Base-by-base conservation (phyloP, 2,797 vertebrate species). In the Xyrichtys novacula region DNA sequence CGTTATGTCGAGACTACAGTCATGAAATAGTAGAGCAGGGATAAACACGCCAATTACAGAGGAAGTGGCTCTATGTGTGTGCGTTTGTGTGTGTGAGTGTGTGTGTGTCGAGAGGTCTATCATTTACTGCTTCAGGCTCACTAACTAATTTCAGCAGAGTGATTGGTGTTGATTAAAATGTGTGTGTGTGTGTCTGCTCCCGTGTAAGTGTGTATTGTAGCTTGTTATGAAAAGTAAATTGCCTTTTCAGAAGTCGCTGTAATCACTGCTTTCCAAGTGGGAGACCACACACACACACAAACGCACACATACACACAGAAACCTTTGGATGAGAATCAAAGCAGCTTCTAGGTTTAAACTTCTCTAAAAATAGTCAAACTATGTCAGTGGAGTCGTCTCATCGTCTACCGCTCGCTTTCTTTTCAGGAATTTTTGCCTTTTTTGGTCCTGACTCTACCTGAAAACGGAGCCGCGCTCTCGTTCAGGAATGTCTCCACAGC, bases 41-140 rank as follows among this genome's bases (percentile, higher is more conserved):
- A 85, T 87, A 91, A 92, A 86, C 80, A 80, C 59, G 58, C 47
- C 78, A 88, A 93, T 91, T 88, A 92, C 74, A 89, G 83, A 87
- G 86, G 67, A 88, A 87, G 86, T 82, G 73, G 73, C 68, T 57
- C 69, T 62, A 56, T 80, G 5, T 50, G 56, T 46, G 38, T 65
- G 58, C 71, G 25, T 59, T 32, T 57, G 25, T 63, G 63, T 70
- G 58, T 68, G 68, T 61, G 62, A 31, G 36, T 73, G 22, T 44
- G 42, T 65, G 71, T 71, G 43, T 23, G 70, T 10, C 25, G 64
- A 75, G 69, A 76, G 48, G 71, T 77, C 82, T 87, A 78, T 93
- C 64, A 92, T 93, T 92, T 89, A 70, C 54, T 67, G 71, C 60
- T 75, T 65, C 49, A 50, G 22, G 69, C 67, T 78, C 74, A 66